Conservation (phyloP, 2,113 vertebrate species). For the Oncorhynchus gorbuscha region DNA sequence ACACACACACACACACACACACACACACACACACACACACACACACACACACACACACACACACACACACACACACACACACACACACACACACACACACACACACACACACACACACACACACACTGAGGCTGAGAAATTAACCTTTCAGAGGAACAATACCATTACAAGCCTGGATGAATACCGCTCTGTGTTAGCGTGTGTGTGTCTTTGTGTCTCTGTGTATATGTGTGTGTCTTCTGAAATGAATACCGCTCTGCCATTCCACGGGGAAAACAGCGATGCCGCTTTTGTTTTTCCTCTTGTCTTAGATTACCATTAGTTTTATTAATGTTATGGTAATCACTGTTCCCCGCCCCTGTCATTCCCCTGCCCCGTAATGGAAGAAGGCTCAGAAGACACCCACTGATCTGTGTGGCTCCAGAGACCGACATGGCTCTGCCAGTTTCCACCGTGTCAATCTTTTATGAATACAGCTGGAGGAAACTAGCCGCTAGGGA, state of each 20-base stretch:
- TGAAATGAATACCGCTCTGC: not conserved
- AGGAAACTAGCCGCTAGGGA: slow-evolving; percentile 53
- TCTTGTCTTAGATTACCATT: slow-evolving; percentile 67
- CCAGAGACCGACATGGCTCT: slow-evolving; percentile 59
- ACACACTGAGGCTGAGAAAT: slow-evolving; percentile 52
- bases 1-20: no score
- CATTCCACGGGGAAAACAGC: slow-evolving; percentile 59
- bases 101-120: not conserved
- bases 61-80: no score
- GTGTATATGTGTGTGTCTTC: not conserved
- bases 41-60: no score
- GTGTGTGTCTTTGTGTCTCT: not conserved
- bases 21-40: no score
- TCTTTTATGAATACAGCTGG: slow-evolving; percentile 61
- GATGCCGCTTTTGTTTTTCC: slow-evolving; percentile 62
- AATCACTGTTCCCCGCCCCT: slow-evolving; percentile 50
- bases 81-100: no score
- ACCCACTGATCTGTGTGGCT: slow-evolving; percentile 59
- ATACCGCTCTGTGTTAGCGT: slow-evolving; percentile 24
- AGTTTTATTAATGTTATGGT: slow-evolving; percentile 72
- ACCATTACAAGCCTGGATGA: slow-evolving; percentile 65
- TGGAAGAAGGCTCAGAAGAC: slow-evolving; percentile 52
- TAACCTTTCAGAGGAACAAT: slow-evolving; percentile 66
- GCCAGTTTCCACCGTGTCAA: slow-evolving; percentile 54
- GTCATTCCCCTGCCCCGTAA: slow-evolving; percentile 38